phyloP scores from a whole-genome alignment of 2,113 vertebrate genomes.

The Typhlomys cinereus region DNA sequence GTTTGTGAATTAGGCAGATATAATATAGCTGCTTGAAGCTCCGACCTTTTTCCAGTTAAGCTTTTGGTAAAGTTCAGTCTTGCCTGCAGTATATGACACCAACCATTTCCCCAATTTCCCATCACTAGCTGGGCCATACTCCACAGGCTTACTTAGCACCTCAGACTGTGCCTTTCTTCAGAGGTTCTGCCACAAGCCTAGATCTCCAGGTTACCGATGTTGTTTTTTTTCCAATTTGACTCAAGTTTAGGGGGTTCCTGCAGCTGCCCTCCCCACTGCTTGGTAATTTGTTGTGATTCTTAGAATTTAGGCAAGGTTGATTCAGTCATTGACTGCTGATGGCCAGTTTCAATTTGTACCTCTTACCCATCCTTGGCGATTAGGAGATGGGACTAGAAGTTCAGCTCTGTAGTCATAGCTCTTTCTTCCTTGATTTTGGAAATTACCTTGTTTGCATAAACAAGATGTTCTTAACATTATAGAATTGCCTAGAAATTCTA shows the following conservation, averaged over 20 bases:
- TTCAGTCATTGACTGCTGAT: neutral
- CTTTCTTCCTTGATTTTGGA: neutral
- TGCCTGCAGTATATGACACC: neutral
- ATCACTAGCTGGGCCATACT: neutral
- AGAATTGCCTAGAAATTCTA: neutral
- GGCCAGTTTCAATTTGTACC: neutral
- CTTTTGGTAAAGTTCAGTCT: constrained; percentile 6
- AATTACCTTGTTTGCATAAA: neutral
- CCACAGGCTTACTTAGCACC: neutral
- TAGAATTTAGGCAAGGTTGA: neutral
- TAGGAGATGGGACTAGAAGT: neutral
- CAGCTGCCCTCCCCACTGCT: neutral
- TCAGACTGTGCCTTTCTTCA: neutral
- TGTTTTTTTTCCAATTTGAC: neutral
- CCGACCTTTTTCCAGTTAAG: neutral
- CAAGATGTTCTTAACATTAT: neutral
- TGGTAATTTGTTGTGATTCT: neutral
- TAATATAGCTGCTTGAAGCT: neutral
- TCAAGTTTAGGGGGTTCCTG: neutral
- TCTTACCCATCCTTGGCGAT: neutral
- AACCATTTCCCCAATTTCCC: neutral
- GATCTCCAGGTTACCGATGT: neutral
- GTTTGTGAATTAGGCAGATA: neutral
- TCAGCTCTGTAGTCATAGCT: neutral
- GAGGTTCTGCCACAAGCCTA: neutral